phyloP scores from a whole-genome alignment of 53 echinoderm and acorn worm species.

The Luidia sarsii region DNA sequence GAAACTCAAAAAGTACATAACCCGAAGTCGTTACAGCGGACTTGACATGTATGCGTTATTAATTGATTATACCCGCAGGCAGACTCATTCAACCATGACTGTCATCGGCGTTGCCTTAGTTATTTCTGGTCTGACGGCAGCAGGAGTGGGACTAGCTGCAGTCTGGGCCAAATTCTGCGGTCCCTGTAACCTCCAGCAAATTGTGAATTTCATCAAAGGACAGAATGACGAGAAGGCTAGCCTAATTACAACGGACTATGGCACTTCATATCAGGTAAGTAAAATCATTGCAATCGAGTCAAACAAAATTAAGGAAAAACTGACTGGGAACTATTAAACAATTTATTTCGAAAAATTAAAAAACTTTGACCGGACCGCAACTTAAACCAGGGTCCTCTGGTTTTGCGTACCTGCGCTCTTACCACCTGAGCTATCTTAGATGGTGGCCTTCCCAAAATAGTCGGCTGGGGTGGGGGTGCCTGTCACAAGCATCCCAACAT shows the following conservation, averaged over 20 bases:
- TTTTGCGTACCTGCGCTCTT: no score
- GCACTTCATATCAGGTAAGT: slow-evolving; percentile 55
- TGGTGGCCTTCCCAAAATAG: no score
- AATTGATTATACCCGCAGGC: no score
- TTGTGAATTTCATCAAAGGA: not conserved
- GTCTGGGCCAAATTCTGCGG: slow-evolving; percentile 54
- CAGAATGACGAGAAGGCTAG: slow-evolving; percentile 50
- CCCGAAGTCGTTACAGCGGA: no score
- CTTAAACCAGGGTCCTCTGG: no score
- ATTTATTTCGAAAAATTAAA: not conserved
- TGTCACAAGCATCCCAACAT: no score
- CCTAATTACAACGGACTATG: slow-evolving; percentile 55
- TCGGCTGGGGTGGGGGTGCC: no score
- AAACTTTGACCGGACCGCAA: no score
- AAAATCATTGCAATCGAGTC: not conserved
- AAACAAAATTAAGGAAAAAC: not conserved
- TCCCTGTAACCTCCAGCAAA: slow-evolving; percentile 27
- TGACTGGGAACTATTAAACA: not conserved
- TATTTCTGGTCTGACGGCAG: slow-evolving; percentile 61
- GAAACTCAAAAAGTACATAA: no score
- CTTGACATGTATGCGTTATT: no score
- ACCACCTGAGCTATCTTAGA: no score
- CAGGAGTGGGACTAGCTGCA: slow-evolving; percentile 57
- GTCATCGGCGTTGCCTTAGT: slow-evolving; percentile 62
- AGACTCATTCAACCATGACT: slow-evolving; percentile 49